Evolutionary conservation across 2,113 vertebrate genomes (phyloP), one percentile per base, ranked within the genome.

Genomic region (Semnornis frantzii): DNA sequence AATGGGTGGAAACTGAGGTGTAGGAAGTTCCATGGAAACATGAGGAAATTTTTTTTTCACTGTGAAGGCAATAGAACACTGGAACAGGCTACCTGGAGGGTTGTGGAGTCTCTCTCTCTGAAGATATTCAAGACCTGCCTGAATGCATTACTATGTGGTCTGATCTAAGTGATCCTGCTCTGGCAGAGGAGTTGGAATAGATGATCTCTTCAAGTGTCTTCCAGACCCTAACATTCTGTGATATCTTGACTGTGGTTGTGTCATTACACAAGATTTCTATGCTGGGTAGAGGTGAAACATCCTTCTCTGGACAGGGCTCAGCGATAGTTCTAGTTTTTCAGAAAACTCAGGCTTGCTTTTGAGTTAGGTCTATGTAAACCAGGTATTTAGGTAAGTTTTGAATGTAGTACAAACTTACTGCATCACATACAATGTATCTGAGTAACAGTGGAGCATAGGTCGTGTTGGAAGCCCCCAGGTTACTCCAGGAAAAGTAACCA

Each of bases 341-440:
- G 25, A n/a, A 68, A 89, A 60, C 8, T 34, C 21, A 21, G 4
- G 25, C 8, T 78, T 52, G 1, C 28, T 86, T 80, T 73, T 5
- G 4, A 85, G 42, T 77, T 18, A 52, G 37, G 33, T 44, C 33
- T 72, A 13, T 31, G 5, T 10, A 78, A 91, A 37, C 3, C 12
- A 10, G 64, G 18, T 8, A 42, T 80, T 85, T 10, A 68, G 58
- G 15, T 23, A 69, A 80, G 15, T 12, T 60, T 89, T 42, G 27
- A 10, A 23, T 39, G 20, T 83, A 18, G 27, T 28, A 59, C 27
- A 54, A 33, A 11, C 46, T 76, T n/a, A 59, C 59, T 69, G 23
- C 7, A 5, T 10, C 3, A 2, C 28, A 25, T 63, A 63, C 58
- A 82, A 9, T 0, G 0, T n/a, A 24, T 52, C 60, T 91, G 71